Evolutionary conservation across 1,140 invertebrate genomes (phyloP).

Genomic region (Caligus rogercresseyi): DNA sequence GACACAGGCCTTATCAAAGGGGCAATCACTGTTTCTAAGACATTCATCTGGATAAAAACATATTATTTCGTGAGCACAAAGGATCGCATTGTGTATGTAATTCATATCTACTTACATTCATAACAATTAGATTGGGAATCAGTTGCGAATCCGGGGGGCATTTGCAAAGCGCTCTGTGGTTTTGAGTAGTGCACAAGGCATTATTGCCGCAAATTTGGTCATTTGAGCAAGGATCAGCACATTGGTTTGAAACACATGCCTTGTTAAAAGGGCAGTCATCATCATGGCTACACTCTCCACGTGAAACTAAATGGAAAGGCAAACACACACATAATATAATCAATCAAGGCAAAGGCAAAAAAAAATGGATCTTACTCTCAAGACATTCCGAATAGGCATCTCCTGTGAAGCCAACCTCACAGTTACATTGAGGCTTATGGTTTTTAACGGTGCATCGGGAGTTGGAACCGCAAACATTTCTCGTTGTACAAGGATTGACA

Average conservation of each 20-base stretch:
- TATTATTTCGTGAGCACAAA: not conserved
- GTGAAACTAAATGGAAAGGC: constrained; percentile 34
- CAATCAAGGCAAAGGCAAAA: not conserved
- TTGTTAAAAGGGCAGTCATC: constrained; percentile 49
- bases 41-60: constrained; percentile 50
- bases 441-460: constrained; percentile 23
- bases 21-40: constrained; percentile 40
- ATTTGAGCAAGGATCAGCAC: constrained; percentile 51
- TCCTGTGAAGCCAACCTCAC: constrained; percentile 21
- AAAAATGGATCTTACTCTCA: constrained; percentile 40
- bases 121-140: constrained; percentile 7
- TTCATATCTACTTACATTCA: constrained; percentile 33
- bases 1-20: constrained; percentile 24
- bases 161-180: constrained; percentile 54
- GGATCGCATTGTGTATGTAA: constrained; percentile 23
- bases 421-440: constrained; percentile 23
- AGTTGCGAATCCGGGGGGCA: constrained; percentile 53
- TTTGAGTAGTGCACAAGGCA: constrained; percentile 55
- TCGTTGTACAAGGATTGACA: constrained; percentile 54
- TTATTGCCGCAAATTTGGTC: constrained; percentile 47
- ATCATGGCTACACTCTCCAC: constrained; percentile 44
- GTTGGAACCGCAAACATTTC: constrained; percentile 31
- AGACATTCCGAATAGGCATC: constrained; percentile 25
- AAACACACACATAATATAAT: not conserved
- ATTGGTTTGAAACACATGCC: constrained; percentile 54